Base-by-base conservation (phyloP, 2,888 invertebrate genomes). In the Orchesellides sinensis region DNA sequence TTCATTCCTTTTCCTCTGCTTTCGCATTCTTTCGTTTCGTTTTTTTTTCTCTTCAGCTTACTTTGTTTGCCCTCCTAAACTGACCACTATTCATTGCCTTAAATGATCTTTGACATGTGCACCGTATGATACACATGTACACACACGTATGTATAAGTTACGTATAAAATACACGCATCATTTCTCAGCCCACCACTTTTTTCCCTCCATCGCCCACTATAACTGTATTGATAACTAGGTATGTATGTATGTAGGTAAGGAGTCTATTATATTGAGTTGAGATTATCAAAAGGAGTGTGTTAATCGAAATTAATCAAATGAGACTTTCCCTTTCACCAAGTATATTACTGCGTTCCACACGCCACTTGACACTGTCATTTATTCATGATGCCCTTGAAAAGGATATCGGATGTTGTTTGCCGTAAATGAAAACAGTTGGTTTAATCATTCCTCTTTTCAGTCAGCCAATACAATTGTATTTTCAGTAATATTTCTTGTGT, bases 221-320 rank as follows among this genome's bases (percentile, higher is more conserved):
- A n/a, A n/a, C n/a, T 6, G 32, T 32, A 5, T 32, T 10, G 32
- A 10, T 32, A 10, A 10, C 10, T 32, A 32, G 56, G 19, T 70
- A 47, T 54, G 69, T 54, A 52, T 12, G 27, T 59, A 68, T 77
- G 59, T 47, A 45, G 14, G 17, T 5, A 4, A n/a, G 10, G 29
- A 61, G 49, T 23, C 32, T 25, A 21, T 52, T 69, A 54, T 54
- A 54, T 69, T 35, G 35, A 27, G 54, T 54, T 52, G n/a, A 23
- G 54, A 40, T 68, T 45, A 77, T 68, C 69, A 78, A 69, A 45
- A 72, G 45, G 69, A 54, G 27, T 54, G 54, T 27, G 83, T 85
- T 87, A 83, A 85, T 85, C 80, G 83, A 85, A 84, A 86, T 87
- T 87, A 87, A 87, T 87, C 87, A 87, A 87, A 87, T 83, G 83